These are phyloP conservation scores for Caenorhabditis parvicauda DNA, from an alignment of 2,888 invertebrate species.

Conservation along the genomic window DNA sequence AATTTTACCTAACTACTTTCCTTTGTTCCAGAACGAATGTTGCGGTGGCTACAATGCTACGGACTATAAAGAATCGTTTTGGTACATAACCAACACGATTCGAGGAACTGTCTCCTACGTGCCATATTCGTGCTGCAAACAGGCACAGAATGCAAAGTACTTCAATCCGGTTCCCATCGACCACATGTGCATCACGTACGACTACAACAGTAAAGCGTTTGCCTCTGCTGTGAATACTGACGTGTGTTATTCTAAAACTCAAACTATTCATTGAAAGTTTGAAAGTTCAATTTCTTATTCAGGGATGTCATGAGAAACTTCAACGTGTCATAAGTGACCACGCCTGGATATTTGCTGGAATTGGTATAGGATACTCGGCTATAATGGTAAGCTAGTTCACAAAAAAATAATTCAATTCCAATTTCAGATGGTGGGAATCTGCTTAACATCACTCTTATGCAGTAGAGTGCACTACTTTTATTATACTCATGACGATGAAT, in stretches of 20 bases:
- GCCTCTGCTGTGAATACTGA: conserved; percentile 48
- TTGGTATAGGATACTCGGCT: conserved; percentile 44
- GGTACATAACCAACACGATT: conserved; percentile 57
- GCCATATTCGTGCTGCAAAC: conserved; percentile 56
- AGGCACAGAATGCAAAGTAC: conserved; percentile 50
- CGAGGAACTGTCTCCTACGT: conserved; percentile 57
- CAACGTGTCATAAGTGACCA: conserved; percentile 50
- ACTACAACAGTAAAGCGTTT: conserved; percentile 45
- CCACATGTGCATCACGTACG: conserved; percentile 58
- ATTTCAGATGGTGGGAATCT: conserved; percentile 45
- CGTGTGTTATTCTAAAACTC: conserved; percentile 24
- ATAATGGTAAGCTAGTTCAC: conserved; percentile 30
- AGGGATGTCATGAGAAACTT: conserved; percentile 51
- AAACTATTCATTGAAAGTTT: neutral
- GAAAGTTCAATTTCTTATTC: conserved; percentile 7
- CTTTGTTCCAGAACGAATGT: conserved; percentile 52
- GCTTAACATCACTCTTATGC: no score
- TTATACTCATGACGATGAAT: no score
- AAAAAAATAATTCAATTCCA: neutral
- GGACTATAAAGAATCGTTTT: conserved; percentile 59
- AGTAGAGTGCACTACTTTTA: no score
- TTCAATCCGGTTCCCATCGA: conserved; percentile 56
- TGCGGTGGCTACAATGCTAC: conserved; percentile 50
- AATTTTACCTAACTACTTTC: neutral
- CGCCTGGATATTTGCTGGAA: conserved; percentile 43